phyloP scores from a whole-genome alignment of 2,113 vertebrate genomes.

The Enhydra lutris region DNA sequence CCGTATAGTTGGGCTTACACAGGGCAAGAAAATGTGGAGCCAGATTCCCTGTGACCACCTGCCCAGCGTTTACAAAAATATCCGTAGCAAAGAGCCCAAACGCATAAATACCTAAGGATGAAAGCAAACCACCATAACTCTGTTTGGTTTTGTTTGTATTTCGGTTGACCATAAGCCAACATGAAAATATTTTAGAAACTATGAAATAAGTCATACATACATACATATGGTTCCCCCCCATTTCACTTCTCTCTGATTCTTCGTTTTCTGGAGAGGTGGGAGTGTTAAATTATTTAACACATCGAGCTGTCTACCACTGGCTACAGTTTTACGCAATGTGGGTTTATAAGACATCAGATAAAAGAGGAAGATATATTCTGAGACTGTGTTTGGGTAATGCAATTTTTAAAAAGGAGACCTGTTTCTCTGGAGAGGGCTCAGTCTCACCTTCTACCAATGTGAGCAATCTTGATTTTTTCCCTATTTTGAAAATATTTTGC shows the following conservation, averaged over 20 bases:
- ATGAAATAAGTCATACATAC: neutral
- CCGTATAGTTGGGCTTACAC: constrained; percentile 98
- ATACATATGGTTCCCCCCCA: neutral
- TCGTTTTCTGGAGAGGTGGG: constrained; percentile 40
- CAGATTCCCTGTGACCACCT: constrained; percentile 97
- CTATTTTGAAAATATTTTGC: constrained; percentile 53
- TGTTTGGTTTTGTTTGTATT: neutral
- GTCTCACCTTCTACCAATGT: neutral
- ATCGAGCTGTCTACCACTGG: constrained; percentile 53
- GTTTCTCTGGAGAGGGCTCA: neutral
- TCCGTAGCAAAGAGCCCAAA: constrained; percentile 98
- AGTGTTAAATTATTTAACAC: constrained; percentile 70
- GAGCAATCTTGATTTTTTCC: constrained; percentile 29
- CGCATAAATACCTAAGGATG: constrained; percentile 92
- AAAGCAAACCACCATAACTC: constrained; percentile 72
- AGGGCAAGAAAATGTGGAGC: constrained; percentile 97
- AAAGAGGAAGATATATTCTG: constrained; percentile 32
- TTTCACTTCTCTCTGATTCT: neutral
- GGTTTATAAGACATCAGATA: constrained; percentile 52
- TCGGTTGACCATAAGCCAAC: neutral
- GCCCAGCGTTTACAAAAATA: constrained; percentile 99
- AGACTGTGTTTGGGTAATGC: neutral
- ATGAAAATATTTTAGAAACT: neutral
- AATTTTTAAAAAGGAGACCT: constrained; percentile 40
- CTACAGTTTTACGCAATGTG: constrained; percentile 21